phyloP scores from a whole-genome alignment of 2,888 invertebrate species.

The Amitus sp. region DNA sequence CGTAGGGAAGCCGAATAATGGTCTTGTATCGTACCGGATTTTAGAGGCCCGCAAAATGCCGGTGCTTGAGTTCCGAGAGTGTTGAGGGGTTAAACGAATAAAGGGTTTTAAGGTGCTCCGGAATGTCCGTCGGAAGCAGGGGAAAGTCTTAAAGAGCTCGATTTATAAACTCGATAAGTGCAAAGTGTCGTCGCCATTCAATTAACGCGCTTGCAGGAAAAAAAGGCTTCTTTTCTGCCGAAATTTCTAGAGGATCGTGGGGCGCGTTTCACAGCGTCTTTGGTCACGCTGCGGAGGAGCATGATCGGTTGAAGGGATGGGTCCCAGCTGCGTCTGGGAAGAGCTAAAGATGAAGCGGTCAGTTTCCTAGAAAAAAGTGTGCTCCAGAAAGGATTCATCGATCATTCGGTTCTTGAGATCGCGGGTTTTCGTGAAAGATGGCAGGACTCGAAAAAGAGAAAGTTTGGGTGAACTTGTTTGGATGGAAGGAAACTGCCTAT shows the following conservation, averaged over 20 bases:
- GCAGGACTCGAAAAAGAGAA: too few relatives aligned
- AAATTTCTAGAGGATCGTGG: constrained; percentile 9
- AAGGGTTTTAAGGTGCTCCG: constrained; percentile 32
- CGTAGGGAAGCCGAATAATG: too few relatives aligned
- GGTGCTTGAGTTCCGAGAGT: too few relatives aligned
- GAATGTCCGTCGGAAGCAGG: constrained; percentile 28
- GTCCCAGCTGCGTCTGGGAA: constrained; percentile 11
- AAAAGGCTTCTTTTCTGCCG: neutral
- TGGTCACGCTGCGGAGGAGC: constrained; percentile 4
- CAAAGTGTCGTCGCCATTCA: neutral
- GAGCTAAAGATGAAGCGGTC: neutral
- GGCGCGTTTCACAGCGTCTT: too few relatives aligned
- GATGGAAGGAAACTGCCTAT: constrained; percentile 62
- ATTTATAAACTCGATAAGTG: constrained; percentile 25
- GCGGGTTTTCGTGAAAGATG: too few relatives aligned
- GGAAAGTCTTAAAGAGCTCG: constrained; percentile 31
- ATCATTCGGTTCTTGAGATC: too few relatives aligned
- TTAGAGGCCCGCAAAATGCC: too few relatives aligned
- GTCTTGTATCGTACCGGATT: too few relatives aligned
- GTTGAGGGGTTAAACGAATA: constrained; percentile 47
- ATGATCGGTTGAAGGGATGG: constrained; percentile 5
- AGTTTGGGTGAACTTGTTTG: constrained; percentile 49
- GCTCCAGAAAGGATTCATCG: too few relatives aligned
- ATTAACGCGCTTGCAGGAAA: neutral
- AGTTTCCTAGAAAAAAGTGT: neutral